These are phyloP conservation scores for Urophycis tenuis DNA, from an alignment of 2,797 vertebrate species.

Conservation along the genomic window DNA sequence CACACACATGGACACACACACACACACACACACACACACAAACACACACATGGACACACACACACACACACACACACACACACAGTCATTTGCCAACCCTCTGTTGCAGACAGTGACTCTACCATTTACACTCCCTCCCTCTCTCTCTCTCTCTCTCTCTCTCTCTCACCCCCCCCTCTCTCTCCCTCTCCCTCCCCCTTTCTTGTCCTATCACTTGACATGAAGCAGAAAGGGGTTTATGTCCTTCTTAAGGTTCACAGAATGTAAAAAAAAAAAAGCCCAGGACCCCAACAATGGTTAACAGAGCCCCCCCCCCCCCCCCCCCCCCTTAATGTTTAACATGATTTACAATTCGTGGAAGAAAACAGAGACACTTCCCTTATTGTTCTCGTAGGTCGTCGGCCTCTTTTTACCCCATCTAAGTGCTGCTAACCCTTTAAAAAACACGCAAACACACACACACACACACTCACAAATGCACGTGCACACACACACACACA, in stretches of 20 bases:
- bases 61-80: conserved; percentile 11
- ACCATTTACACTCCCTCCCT: conserved; percentile 25
- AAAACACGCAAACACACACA: conserved; percentile 23
- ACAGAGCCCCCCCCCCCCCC: conserved; percentile 48
- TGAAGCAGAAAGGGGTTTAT: conserved; percentile 56
- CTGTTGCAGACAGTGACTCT: conserved; percentile 18
- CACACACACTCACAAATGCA: neutral
- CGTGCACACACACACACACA: conserved; percentile 26
- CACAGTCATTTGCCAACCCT: neutral
- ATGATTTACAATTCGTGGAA: conserved; percentile 64
- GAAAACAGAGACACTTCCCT: conserved; percentile 51
- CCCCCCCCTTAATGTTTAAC: conserved; percentile 44
- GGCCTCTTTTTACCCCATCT: conserved; percentile 20
- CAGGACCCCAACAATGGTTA: conserved; percentile 51
- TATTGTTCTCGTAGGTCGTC: conserved; percentile 59
- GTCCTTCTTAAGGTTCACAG: conserved; percentile 44
- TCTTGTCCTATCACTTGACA: conserved; percentile 13
- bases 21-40: conserved; percentile 19
- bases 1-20: too few species aligned
- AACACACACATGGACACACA: conserved; percentile 25
- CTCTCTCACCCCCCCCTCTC: conserved; percentile 15
- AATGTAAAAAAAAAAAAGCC: conserved; percentile 52
- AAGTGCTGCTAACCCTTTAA: conserved; percentile 27
- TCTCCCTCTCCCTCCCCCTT: conserved; percentile 18
- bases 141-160: conserved; percentile 17